A percentile compares a stretch with the other conserved stretches of the same genome.
Conservation (phyloP, 2,888 invertebrate species). For the Lasioglossum morio region DNA sequence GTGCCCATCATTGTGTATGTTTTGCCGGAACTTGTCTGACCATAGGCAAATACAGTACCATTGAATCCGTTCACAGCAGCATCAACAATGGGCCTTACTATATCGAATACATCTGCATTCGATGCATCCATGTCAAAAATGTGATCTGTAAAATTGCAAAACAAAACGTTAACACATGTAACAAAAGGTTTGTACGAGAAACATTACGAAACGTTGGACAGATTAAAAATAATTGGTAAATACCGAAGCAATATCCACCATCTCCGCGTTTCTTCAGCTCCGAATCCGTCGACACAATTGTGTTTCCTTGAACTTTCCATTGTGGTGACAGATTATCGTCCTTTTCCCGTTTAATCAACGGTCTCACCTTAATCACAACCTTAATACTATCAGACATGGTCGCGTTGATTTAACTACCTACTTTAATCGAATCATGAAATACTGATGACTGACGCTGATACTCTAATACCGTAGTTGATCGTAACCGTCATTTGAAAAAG, state of each 20-base stretch:
- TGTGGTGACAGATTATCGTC: conserved; percentile 86
- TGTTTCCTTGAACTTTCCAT: conserved; percentile 88
- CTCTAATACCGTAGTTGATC: background rate
- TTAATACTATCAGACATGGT: conserved; percentile 89
- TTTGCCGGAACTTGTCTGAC: conserved; percentile 96
- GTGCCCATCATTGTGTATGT: conserved; percentile 94
- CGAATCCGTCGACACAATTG: conserved; percentile 87
- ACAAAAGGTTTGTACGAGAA: background rate
- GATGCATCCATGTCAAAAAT: conserved; percentile 89
- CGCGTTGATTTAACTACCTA: background rate
- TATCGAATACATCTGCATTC: conserved; percentile 88
- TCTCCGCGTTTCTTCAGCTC: conserved; percentile 83
- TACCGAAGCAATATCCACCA: conserved; percentile 80
- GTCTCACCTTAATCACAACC: conserved; percentile 91
- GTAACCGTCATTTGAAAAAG: conserved; percentile 16
- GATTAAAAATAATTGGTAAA: conserved; percentile 18
- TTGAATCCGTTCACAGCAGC: conserved; percentile 91
- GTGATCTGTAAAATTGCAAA: conserved; percentile 87
- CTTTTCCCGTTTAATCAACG: conserved; percentile 88
- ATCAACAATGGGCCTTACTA: conserved; percentile 90
- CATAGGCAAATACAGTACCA: conserved; percentile 96
- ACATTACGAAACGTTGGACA: background rate
- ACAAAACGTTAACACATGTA: background rate
- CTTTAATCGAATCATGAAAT: background rate
- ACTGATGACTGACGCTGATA: background rate